Percentiles rank a stretch among this genome's conserved stretches.
Conservation (phyloP, 2,797 vertebrate genomes). For the Pseudotriccus pelzelni region DNA sequence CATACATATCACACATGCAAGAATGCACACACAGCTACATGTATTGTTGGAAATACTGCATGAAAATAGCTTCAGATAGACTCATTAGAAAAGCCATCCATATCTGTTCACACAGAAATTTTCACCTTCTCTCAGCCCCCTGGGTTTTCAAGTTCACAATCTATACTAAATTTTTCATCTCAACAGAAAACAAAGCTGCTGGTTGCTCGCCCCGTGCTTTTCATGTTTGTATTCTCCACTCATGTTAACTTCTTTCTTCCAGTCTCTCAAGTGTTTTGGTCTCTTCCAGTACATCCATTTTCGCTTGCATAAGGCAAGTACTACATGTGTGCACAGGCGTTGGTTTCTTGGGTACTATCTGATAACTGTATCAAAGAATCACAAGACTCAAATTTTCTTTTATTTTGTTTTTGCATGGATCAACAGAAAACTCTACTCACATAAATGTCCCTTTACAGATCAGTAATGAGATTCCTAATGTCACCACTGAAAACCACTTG, state of each 20-base stretch:
- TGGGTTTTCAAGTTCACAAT: background rate
- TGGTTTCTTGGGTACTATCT: background rate
- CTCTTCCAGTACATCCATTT: background rate
- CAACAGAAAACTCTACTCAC: background rate
- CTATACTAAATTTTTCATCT: background rate
- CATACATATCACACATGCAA: background rate
- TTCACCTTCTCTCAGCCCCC: background rate
- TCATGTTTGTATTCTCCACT: background rate
- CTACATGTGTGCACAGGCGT: background rate
- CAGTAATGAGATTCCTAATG: background rate
- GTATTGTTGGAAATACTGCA: background rate
- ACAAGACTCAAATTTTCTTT: background rate
- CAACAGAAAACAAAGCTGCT: background rate
- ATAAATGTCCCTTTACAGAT: background rate
- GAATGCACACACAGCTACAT: rapidly evolving
- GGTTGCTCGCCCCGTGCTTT: background rate
- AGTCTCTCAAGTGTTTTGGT: background rate
- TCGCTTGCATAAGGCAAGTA: background rate
- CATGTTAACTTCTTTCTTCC: background rate
- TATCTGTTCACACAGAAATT: background rate
- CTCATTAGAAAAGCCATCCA: background rate
- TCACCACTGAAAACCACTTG: background rate
- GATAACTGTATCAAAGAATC: background rate
- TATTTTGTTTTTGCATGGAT: background rate
- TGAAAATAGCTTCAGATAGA: background rate